These are phyloP conservation scores for Hypercompe scribonia DNA, from an alignment of 2,888 invertebrate genomes.

Conservation along the genomic window DNA sequence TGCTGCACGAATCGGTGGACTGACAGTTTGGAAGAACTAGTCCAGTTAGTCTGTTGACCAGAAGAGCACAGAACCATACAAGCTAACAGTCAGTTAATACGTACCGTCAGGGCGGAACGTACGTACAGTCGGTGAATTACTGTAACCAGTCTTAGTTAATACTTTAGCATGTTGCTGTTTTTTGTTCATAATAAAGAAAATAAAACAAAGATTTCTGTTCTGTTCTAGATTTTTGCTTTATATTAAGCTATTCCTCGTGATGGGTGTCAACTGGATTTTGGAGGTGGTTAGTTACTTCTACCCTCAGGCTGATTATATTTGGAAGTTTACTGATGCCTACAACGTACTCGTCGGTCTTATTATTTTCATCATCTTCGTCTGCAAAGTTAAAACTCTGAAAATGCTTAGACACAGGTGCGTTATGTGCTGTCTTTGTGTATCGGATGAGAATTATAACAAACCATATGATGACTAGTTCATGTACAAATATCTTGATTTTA, in stretches of 20 bases:
- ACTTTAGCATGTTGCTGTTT: too few species aligned
- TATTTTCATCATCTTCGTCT: conserved; percentile 91
- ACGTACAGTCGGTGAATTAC: too few species aligned
- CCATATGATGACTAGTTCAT: neutral
- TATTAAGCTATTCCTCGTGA: conserved; percentile 90
- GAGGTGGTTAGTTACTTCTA: conserved; percentile 89
- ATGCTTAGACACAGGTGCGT: conserved; percentile 87
- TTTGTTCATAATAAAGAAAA: too few species aligned
- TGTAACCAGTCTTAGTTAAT: too few species aligned
- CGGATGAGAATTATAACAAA: neutral
- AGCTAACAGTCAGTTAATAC: too few species aligned
- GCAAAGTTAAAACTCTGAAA: conserved; percentile 89
- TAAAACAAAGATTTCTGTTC: too few species aligned
- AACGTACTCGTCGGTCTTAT: conserved; percentile 90
- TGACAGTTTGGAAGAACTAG: too few species aligned
- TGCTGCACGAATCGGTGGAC: too few species aligned
- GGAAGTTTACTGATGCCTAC: conserved; percentile 88
- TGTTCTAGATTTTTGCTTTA: conserved; percentile 89
- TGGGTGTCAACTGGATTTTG: conserved; percentile 92
- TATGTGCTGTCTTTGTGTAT: conserved; percentile 25
- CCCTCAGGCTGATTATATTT: conserved; percentile 78
- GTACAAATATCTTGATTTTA: neutral
- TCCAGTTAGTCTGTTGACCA: too few species aligned
- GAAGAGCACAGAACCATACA: too few species aligned
- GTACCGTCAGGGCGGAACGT: too few species aligned